Percentiles rank a stretch among this genome's conserved stretches.
These are phyloP conservation scores for Maniola hyperantus DNA, from an alignment of 2,888 invertebrate species.

Conservation along the genomic window DNA sequence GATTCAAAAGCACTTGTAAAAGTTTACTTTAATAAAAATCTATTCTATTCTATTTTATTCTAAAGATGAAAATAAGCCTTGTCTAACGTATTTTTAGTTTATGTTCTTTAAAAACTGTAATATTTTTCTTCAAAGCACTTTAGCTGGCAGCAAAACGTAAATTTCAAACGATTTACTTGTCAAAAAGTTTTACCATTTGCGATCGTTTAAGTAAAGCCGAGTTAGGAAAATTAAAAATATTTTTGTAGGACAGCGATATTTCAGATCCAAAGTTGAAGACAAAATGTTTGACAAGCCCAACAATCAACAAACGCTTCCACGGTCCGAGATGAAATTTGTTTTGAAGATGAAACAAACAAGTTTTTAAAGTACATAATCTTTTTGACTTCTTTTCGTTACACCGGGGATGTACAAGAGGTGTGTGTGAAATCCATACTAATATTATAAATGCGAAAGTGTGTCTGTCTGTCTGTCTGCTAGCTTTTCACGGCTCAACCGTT, in stretches of 20 bases:
- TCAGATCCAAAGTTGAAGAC: slow-evolving; percentile 56
- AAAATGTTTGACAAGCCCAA: slow-evolving; percentile 53
- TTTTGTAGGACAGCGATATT: slow-evolving; percentile 47
- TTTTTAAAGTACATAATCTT: slow-evolving; percentile 30
- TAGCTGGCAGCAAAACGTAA: slow-evolving; percentile 50
- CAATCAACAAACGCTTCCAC: slow-evolving; percentile 22
- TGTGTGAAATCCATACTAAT: too few relatives aligned
- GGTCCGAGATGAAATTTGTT: slow-evolving; percentile 31
- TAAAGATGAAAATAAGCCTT: too few relatives aligned
- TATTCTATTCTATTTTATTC: too few relatives aligned
- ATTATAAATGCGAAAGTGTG: too few relatives aligned
- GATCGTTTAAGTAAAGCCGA: slow-evolving; percentile 54
- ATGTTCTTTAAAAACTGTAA: background rate
- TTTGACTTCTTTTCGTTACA: slow-evolving; percentile 17
- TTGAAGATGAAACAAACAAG: slow-evolving; percentile 34
- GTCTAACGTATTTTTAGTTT: too few relatives aligned
- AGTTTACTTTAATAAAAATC: too few relatives aligned
- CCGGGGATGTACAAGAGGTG: background rate
- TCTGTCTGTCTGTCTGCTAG: too few relatives aligned
- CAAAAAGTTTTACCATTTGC: slow-evolving; percentile 64
- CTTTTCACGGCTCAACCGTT: too few relatives aligned
- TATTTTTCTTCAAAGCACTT: slow-evolving; percentile 2
- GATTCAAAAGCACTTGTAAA: too few relatives aligned
- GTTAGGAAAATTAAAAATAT: slow-evolving; percentile 59
- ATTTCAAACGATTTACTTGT: slow-evolving; percentile 66